These are phyloP conservation scores for Lasioglossum figueresi DNA, from an alignment of 2,888 invertebrate species.

Conservation along the genomic window DNA sequence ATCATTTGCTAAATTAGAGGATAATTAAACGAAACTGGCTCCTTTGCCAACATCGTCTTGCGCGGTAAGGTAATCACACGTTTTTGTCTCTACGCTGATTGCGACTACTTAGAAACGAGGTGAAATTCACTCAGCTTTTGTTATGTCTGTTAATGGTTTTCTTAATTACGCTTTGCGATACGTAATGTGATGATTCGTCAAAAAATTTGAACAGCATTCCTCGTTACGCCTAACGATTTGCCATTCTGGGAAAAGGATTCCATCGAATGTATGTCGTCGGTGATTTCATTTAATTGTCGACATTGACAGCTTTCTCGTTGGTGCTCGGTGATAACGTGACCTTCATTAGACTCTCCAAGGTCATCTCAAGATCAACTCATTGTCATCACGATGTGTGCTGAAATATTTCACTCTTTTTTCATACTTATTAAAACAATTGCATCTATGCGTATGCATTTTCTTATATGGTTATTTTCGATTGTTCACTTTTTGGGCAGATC, in stretches of 20 bases:
- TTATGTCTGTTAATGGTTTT: background rate
- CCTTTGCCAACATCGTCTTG: background rate
- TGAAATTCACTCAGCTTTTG: conserved; percentile 1
- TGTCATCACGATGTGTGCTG: too few relatives aligned
- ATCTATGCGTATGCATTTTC: too few relatives aligned
- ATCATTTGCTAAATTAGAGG: conserved; percentile 19
- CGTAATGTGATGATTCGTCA: background rate
- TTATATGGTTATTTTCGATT: background rate
- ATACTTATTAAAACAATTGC: too few relatives aligned
- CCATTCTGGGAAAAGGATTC: background rate
- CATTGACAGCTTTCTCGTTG: background rate
- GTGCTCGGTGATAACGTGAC: background rate
- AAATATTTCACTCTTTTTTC: too few relatives aligned
- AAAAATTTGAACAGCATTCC: background rate
- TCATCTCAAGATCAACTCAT: background rate
- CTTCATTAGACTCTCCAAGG: background rate
- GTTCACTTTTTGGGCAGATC: background rate
- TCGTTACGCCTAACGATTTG: background rate
- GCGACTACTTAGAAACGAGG: background rate
- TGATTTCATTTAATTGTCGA: background rate
- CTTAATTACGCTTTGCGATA: background rate
- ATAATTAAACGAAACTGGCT: background rate
- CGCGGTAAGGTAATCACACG: background rate
- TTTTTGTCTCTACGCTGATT: background rate
- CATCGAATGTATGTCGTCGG: background rate